Evolutionary conservation across 1,140 invertebrate species (phyloP).

Genomic region (Lasaia peninsularis): DNA sequence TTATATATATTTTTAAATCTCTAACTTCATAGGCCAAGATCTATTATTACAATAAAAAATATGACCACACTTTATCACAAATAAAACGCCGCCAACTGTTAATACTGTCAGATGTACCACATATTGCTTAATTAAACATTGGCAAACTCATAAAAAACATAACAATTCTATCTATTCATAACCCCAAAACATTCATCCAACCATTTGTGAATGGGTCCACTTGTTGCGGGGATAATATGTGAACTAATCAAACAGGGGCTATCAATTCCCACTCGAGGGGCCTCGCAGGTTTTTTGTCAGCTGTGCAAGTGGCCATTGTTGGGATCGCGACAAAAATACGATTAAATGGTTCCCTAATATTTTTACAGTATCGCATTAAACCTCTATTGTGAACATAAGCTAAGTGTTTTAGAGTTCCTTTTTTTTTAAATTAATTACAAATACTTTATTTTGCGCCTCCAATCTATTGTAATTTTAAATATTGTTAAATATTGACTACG

Average conservation of each 20-base stretch:
- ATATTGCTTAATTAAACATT: constrained; percentile 3
- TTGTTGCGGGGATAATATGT: background rate
- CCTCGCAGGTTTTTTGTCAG: background rate
- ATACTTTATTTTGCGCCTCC: too few species aligned
- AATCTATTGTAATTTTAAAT: too few species aligned
- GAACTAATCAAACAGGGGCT: background rate
- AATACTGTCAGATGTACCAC: background rate
- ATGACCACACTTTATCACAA: too few species aligned
- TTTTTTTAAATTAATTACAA: too few species aligned
- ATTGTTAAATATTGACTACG: too few species aligned
- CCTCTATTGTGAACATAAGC: background rate
- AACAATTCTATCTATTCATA: background rate
- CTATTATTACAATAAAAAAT: too few species aligned
- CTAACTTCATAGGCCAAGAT: too few species aligned
- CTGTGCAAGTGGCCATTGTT: constrained; percentile 7
- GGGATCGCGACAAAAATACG: background rate
- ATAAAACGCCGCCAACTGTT: too few species aligned
- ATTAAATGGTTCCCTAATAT: constrained; percentile 6
- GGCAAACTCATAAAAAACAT: background rate
- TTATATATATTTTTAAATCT: too few species aligned
- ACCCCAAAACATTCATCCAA: background rate
- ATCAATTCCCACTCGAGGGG: background rate
- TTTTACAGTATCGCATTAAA: constrained; percentile 7
- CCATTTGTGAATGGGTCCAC: background rate
- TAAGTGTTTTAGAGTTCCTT: background rate